Evolutionary conservation across 1,140 invertebrate genomes (phyloP), one percentile per base, ranked within the genome.

Genomic region (Goniozus legneri): DNA sequence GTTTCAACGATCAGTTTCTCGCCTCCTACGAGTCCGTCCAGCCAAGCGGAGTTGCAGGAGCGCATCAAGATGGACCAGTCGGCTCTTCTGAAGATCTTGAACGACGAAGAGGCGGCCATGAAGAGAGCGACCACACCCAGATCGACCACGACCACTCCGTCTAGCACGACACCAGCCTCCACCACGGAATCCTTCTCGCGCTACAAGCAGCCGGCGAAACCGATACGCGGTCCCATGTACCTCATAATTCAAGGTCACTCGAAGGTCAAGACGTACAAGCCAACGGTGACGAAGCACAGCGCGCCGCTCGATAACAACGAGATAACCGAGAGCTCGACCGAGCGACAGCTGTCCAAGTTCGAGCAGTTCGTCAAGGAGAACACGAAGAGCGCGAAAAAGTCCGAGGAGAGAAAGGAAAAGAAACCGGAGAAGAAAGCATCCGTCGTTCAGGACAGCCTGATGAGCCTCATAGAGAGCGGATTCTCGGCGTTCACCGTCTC

Each of bases 161-260:
- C 58, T 31, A 77, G 65, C 47, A 58, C 70, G 43, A 81, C 75
- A 22, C n/a, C n/a, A n/a, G n/a, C n/a, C n/a, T n/a, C n/a, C n/a
- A 81, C 75, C 0, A 78, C 82, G 58, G 76, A 77, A 1, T 62
- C 81, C 3, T 80, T 81, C 47, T 80, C 81, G 49, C 82, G 85
- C 46, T 80, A 81, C 37, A 85, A 85, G 52, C 79, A 84, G 57
- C 83, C 84, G 2, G 75, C 73, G 1, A 82, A 84, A 54, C 78
- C 81, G 1, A 66, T 85, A 0, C 62, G 76, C 24, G 78, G 82
- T 3, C 85, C 87, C 2, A 81, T 86, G 77, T 88, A 89, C 58
- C 73, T 88, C 7, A 89, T 89, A 16, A 89, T 89, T 54, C 85
- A 89, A 69, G 87, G 87, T 1, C 87, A 89, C 61, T 89, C 87